Conservation (phyloP, 2,888 invertebrate genomes). For the Noctua fimbriata region DNA sequence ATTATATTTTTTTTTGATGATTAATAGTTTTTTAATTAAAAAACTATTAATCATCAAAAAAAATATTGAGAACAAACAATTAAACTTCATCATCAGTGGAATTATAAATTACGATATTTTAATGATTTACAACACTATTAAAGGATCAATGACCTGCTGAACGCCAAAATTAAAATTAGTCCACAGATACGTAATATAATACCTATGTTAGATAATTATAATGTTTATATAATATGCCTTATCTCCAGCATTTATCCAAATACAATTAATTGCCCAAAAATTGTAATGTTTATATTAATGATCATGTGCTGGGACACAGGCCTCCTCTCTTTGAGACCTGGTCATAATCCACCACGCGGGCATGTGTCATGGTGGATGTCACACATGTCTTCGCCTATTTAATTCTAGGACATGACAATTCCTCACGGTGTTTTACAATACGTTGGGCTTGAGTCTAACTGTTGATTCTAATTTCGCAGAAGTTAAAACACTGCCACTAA, state of each 20-base stretch:
- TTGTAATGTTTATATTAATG: background rate
- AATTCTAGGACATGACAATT: background rate
- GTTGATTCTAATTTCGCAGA: background rate
- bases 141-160: background rate
- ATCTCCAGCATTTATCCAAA: background rate
- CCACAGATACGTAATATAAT: background rate
- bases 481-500: background rate
- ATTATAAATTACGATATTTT: background rate
- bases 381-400: background rate
- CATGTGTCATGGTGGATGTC: background rate
- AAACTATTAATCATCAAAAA: background rate
- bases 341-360: background rate
- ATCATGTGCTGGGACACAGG: background rate
- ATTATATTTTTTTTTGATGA: no score
- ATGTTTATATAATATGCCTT: constrained; percentile 8
- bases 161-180: background rate
- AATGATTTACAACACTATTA: background rate
- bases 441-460: background rate
- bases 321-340: background rate
- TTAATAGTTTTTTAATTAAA: no score
- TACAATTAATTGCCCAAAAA: background rate
- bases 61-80: background rate
- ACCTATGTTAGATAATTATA: background rate
- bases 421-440: background rate
- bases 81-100: background rate